A percentile compares a stretch with the other conserved stretches of the same genome.
Conservation (phyloP, 64 coral and sea anemone genomes). For the Cladopsammia gracilis region DNA sequence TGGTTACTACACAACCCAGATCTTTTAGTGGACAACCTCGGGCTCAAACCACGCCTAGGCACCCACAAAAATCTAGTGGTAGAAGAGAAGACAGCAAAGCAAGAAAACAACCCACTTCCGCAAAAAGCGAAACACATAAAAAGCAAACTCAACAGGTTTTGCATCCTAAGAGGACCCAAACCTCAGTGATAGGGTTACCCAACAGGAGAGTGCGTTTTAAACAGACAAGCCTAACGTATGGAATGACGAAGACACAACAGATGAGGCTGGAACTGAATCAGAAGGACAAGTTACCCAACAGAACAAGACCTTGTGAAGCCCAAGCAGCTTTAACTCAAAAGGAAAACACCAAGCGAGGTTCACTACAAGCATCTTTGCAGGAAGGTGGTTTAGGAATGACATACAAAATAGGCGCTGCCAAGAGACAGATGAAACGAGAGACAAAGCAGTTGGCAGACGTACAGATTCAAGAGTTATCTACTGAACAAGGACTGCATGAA, state of each 20-base stretch:
- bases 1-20: neutral
- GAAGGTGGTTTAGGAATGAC: slow-evolving; percentile 13
- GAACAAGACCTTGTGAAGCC: slow-evolving; percentile 4
- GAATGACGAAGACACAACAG: slow-evolving; percentile 88
- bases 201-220: slow-evolving; percentile 73
- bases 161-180: neutral
- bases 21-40: slow-evolving; percentile 4
- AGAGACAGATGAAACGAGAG: neutral
- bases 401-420: slow-evolving; percentile 11
- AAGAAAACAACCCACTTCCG: neutral
- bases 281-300: slow-evolving; percentile 17
- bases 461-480: neutral
- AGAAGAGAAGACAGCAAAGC: neutral
- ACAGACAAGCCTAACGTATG: slow-evolving; percentile 80
- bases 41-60: neutral
- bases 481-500: neutral
- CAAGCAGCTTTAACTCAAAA: slow-evolving; percentile 12
- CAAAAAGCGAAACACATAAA: neutral
- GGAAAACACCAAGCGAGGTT: slow-evolving; percentile 3
- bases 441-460: slow-evolving; percentile 11
- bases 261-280: slow-evolving; percentile 85
- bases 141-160: neutral
- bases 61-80: neutral
- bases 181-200: slow-evolving; percentile 39
- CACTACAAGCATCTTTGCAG: neutral